Percentiles rank a stretch among this genome's conserved stretches.
These are phyloP conservation scores for Pseudomyrmex cubaensis DNA, from an alignment of 1,140 invertebrate genomes.

Conservation along the genomic window DNA sequence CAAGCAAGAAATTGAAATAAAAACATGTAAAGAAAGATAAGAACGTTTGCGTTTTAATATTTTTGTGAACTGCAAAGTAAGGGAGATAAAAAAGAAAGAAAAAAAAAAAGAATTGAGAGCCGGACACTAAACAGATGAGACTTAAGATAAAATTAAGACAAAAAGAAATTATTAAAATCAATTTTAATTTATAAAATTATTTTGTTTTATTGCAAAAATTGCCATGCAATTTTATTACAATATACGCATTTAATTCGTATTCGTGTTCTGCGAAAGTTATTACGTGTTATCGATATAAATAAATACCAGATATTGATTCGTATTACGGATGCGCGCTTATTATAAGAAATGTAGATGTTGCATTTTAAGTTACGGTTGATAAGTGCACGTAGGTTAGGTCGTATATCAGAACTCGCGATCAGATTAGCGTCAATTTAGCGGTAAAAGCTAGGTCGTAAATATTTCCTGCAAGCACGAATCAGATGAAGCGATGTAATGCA, in stretches of 20 bases:
- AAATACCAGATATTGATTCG: slow-evolving; percentile 31
- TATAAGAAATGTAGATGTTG: slow-evolving; percentile 45
- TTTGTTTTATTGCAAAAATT: no score
- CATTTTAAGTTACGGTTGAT: slow-evolving; percentile 52
- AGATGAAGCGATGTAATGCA: slow-evolving; percentile 23
- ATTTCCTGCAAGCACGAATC: slow-evolving; percentile 49
- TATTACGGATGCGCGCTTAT: slow-evolving; percentile 1
- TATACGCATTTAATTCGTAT: no score
- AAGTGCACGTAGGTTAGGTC: slow-evolving; percentile 28
- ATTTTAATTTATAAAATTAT: no score
- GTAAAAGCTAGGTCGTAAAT: slow-evolving; percentile 54
- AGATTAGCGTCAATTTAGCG: slow-evolving; percentile 59
- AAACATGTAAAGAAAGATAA: background rate
- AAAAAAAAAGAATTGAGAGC: background rate
- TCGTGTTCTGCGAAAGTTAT: no score
- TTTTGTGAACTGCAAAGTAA: background rate
- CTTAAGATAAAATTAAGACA: no score
- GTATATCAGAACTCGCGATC: slow-evolving; percentile 45
- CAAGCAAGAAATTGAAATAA: background rate
- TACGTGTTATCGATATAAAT: background rate
- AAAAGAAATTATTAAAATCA: no score
- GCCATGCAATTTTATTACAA: no score
- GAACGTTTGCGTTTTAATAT: no score
- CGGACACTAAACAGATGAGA: background rate
- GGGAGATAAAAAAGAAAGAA: background rate